phyloP scores from a whole-genome alignment of 2,888 invertebrate genomes.

The Timema cristinae region DNA sequence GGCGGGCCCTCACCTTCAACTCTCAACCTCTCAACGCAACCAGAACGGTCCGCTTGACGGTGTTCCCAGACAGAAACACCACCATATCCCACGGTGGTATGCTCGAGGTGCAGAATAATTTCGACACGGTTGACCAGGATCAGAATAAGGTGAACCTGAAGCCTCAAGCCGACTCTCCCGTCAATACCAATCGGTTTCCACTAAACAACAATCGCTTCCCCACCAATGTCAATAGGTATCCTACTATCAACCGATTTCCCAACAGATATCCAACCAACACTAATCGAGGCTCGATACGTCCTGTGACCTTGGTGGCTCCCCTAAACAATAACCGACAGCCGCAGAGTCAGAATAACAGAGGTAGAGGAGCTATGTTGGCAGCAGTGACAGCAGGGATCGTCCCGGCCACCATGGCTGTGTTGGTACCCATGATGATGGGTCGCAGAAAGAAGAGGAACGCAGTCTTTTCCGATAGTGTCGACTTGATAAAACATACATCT shows the following conservation, averaged over 20 bases:
- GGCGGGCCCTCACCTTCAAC: slow-evolving; percentile 46
- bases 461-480: neutral
- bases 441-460: slow-evolving; percentile 41
- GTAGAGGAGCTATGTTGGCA: slow-evolving; percentile 54
- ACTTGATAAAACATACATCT: too few relatives aligned
- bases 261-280: too few relatives aligned
- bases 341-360: neutral
- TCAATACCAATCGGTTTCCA: slow-evolving; percentile 7
- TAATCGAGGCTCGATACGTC: too few relatives aligned
- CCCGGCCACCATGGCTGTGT: slow-evolving; percentile 76
- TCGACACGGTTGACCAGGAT: slow-evolving; percentile 40
- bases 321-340: neutral
- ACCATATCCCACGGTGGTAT: slow-evolving; percentile 67
- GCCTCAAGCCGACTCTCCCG: slow-evolving; percentile 28
- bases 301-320: neutral
- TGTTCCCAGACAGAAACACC: slow-evolving; percentile 63
- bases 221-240: neutral
- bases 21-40: slow-evolving; percentile 45
- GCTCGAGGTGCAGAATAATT: slow-evolving; percentile 54
- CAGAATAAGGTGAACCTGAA: slow-evolving; percentile 39
- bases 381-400: slow-evolving; percentile 76
- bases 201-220: neutral
- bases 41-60: slow-evolving; percentile 61
- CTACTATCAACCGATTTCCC: too few relatives aligned
- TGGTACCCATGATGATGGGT: slow-evolving; percentile 73